These are phyloP conservation scores for Diplazon laetatorius DNA, from an alignment of 2,888 invertebrate genomes.

Conservation along the genomic window DNA sequence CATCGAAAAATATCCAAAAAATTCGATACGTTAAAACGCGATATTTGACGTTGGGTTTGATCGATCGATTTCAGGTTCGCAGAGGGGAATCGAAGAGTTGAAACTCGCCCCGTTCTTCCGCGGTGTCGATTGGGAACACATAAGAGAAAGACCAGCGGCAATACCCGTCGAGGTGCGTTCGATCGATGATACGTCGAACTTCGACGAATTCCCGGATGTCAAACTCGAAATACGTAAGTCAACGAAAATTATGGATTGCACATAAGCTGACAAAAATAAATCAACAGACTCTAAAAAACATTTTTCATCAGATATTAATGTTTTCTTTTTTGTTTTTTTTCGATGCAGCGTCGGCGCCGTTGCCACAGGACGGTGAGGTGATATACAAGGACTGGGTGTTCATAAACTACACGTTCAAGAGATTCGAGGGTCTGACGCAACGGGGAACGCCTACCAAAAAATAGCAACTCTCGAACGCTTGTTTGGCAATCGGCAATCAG, in stretches of 20 bases:
- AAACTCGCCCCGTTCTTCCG: slow-evolving; percentile 97
- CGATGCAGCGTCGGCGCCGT: slow-evolving; percentile 91
- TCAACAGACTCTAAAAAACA: slow-evolving; percentile 13
- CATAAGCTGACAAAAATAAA: slow-evolving; percentile 87
- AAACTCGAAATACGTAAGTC: slow-evolving; percentile 98
- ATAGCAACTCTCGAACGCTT: slow-evolving; percentile 82
- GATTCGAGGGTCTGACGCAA: slow-evolving; percentile 98
- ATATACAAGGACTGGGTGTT: slow-evolving; percentile 99
- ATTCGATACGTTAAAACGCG: neutral
- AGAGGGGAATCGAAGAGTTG: slow-evolving; percentile 96
- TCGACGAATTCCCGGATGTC: slow-evolving; percentile 99
- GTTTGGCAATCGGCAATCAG: slow-evolving; percentile 73
- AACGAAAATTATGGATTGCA: slow-evolving; percentile 66
- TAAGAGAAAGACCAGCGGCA: slow-evolving; percentile 98
- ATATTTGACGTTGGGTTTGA: neutral
- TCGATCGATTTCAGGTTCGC: slow-evolving; percentile 89
- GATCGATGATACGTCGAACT: slow-evolving; percentile 99
- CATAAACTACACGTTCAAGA: slow-evolving; percentile 99
- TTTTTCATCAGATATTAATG: neutral
- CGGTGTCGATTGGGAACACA: slow-evolving; percentile 99
- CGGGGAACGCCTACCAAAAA: slow-evolving; percentile 92
- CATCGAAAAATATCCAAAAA: slow-evolving; percentile 2
- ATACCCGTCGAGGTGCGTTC: slow-evolving; percentile 98
- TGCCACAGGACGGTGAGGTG: slow-evolving; percentile 94
- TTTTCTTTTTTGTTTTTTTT: slow-evolving; percentile 25